A percentile compares a stretch with the other conserved stretches of the same genome.
Conservation (phyloP, 2,113 vertebrate species). For the Bubo bubo region DNA sequence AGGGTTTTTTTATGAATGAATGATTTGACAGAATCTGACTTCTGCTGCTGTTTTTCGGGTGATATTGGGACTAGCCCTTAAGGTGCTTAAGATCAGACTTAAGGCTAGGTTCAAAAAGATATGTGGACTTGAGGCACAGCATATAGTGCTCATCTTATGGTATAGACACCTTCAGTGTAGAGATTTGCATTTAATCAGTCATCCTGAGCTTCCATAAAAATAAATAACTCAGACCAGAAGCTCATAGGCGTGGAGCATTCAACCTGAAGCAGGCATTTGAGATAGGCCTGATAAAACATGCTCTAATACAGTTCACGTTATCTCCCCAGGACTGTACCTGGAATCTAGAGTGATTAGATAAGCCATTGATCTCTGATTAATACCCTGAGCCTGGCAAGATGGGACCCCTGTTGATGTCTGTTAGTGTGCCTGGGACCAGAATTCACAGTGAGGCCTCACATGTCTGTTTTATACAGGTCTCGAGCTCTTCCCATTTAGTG, state of each 20-base stretch:
- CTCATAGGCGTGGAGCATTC: neutral
- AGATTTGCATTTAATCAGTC: neutral
- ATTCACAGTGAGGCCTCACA: neutral
- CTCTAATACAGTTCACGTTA: neutral
- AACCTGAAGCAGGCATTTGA: neutral
- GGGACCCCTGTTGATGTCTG: accelerated
- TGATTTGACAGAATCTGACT: neutral
- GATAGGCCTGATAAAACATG: neutral
- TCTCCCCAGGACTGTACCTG: neutral
- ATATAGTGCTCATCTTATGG: accelerated
- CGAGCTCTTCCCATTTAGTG: neutral
- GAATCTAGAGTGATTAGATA: neutral
- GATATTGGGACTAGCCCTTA: neutral
- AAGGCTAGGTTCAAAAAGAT: neutral
- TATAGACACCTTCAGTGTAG: neutral
- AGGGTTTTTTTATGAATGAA: neutral
- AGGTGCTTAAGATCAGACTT: neutral
- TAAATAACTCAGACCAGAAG: neutral
- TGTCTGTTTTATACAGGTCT: neutral
- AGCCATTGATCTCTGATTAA: accelerated
- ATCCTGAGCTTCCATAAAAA: neutral
- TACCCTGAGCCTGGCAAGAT: neutral
- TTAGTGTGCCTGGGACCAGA: neutral
- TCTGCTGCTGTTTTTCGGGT: neutral
- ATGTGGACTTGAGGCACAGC: neutral